These are phyloP conservation scores for Platichthys flesus DNA, from an alignment of 2,113 vertebrate genomes.

Conservation along the genomic window DNA sequence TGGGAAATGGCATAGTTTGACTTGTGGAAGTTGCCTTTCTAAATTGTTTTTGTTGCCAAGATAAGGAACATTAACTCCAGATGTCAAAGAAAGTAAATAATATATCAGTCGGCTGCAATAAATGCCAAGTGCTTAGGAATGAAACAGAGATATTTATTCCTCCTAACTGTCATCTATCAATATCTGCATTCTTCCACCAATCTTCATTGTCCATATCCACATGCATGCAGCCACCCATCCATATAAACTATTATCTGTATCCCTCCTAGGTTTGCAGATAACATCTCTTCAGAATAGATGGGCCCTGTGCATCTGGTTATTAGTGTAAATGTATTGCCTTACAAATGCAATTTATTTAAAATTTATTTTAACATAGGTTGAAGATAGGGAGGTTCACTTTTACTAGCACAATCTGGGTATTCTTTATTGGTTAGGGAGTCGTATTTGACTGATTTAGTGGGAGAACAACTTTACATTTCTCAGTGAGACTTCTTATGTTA, in stretches of 20 bases:
- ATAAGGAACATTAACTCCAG: slow-evolving; percentile 87
- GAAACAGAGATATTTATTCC: slow-evolving; percentile 71
- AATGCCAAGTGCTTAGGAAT: slow-evolving; percentile 77
- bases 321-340: slow-evolving; percentile 67
- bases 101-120: slow-evolving; percentile 76
- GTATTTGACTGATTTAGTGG: slow-evolving; percentile 7
- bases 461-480: background rate
- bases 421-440: slow-evolving; percentile 12
- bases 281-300: slow-evolving; percentile 73
- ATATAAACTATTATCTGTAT: slow-evolving; percentile 63
- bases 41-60: slow-evolving; percentile 88
- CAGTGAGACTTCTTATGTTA: background rate
- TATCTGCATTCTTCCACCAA: slow-evolving; percentile 59
- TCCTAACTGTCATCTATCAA: slow-evolving; percentile 71
- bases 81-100: slow-evolving; percentile 85
- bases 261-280: slow-evolving; percentile 52
- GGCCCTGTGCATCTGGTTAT: slow-evolving; percentile 55
- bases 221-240: slow-evolving; percentile 55
- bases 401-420: slow-evolving; percentile 11
- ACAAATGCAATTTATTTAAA: slow-evolving; percentile 17
- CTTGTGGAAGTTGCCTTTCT: slow-evolving; percentile 87
- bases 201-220: slow-evolving; percentile 49
- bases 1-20: slow-evolving; percentile 85
- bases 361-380: slow-evolving; percentile 60
- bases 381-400: slow-evolving; percentile 35